Evolutionary conservation across 2,797 vertebrate genomes (phyloP).

Genomic region (Scomberomorus guttatus): DNA sequence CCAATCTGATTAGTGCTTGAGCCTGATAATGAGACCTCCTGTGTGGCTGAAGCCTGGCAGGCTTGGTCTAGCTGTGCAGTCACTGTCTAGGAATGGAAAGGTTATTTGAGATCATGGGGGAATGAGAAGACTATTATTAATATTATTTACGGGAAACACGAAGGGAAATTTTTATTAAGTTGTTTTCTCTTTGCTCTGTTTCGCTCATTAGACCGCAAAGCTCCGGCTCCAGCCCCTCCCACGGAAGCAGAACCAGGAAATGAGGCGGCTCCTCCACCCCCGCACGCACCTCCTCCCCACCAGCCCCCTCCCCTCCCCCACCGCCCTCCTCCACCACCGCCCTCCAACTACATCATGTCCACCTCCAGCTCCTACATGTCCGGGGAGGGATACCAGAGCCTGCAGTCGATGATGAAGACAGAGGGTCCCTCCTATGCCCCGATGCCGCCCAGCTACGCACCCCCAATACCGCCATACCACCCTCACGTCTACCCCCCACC

Average conservation of each 20-base stretch:
- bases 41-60: conserved; percentile 34
- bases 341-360: conserved; percentile 94
- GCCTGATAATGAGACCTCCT: conserved; percentile 72
- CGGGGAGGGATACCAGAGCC: conserved; percentile 94
- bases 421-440: conserved; percentile 92
- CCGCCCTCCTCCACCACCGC: conserved; percentile 92
- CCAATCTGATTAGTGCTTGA: conserved; percentile 72
- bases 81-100: conserved; percentile 49
- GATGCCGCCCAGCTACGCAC: conserved; percentile 91
- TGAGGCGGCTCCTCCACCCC: conserved; percentile 89
- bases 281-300: conserved; percentile 91
- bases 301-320: conserved; percentile 92
- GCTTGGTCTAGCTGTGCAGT: conserved; percentile 24
- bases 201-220: conserved; percentile 88
- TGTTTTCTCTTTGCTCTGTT: conserved; percentile 15
- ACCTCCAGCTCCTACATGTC: conserved; percentile 98
- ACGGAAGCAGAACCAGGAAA: conserved; percentile 88
- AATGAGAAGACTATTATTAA: fast-evolving
- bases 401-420: conserved; percentile 98
- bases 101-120: conserved; percentile 16
- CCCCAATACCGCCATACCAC: conserved; percentile 91
- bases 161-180: conserved; percentile 10
- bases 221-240: conserved; percentile 85
- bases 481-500: conserved; percentile 89
- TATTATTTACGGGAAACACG: neutral